Conservation (phyloP, 2,797 vertebrate species). For the Pogonophryne albipinna region DNA sequence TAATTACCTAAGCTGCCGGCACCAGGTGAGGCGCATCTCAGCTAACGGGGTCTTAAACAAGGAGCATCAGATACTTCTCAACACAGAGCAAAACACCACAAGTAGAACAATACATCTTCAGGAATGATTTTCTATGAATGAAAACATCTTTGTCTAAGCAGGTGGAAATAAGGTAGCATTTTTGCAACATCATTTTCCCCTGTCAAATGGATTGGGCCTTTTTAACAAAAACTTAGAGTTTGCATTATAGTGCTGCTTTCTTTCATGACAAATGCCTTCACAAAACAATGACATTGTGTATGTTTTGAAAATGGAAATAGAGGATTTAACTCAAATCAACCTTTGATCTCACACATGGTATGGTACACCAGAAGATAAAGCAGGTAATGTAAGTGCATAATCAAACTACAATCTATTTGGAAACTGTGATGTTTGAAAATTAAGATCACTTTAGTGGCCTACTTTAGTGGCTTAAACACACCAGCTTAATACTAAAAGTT, state of each 20-base stretch:
- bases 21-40: conserved; percentile 31
- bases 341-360: too few relatives aligned
- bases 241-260: neutral
- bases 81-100: conserved; percentile 1
- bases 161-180: neutral
- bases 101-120: neutral
- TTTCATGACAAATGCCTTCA: neutral
- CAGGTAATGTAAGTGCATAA: neutral
- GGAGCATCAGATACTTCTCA: conserved; percentile 13
- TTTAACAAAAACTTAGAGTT: conserved; percentile 2
- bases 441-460: neutral
- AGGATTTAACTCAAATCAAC: too few relatives aligned
- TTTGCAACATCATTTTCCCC: neutral
- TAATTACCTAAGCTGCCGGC: conserved; percentile 50
- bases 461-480: neutral
- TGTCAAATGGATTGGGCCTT: neutral
- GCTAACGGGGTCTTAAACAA: conserved; percentile 39
- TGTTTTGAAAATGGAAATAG: too few relatives aligned
- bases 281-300: neutral
- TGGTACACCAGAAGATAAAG: neutral
- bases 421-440: neutral
- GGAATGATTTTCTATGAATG: neutral
- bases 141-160: neutral
- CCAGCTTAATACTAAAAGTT: neutral
- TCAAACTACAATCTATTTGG: neutral